Evolutionary conservation across 2,888 invertebrate genomes (phyloP).

Genomic region (Fragum fragum): DNA sequence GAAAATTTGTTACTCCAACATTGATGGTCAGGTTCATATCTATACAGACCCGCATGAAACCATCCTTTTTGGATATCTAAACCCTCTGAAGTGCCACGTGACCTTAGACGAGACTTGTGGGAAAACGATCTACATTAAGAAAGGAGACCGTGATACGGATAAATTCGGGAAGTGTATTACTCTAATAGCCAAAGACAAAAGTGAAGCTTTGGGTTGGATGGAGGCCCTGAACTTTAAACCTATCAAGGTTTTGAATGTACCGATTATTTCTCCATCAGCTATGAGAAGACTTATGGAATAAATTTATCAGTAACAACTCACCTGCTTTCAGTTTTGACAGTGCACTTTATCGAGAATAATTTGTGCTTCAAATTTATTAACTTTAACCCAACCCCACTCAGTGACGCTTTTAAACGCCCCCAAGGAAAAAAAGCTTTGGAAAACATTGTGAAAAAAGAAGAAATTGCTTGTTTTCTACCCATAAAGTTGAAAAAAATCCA

Average conservation of each 20-base stretch:
- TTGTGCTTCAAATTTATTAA: too few relatives aligned
- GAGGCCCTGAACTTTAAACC: not conserved
- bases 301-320: too few relatives aligned
- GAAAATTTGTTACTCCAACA: not conserved
- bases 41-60: not conserved
- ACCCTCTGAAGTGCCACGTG: not conserved
- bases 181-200: not conserved
- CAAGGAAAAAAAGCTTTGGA: too few relatives aligned
- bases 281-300: not conserved
- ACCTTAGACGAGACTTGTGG: not conserved
- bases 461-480: too few relatives aligned
- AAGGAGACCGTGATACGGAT: not conserved
- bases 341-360: too few relatives aligned
- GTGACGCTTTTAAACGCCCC: too few relatives aligned
- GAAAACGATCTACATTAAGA: not conserved
- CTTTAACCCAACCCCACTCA: too few relatives aligned
- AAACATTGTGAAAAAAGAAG: too few relatives aligned
- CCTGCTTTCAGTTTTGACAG: too few relatives aligned
- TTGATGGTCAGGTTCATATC: not conserved
- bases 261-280: not conserved
- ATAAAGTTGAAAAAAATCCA: too few relatives aligned
- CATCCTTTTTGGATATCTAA: not conserved
- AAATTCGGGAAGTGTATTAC: not conserved
- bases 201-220: not conserved
- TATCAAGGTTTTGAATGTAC: not conserved